Percentiles rank a stretch among this genome's conserved stretches.
Evolutionary conservation across 1,140 invertebrate genomes (phyloP).

Genomic region (Hormaphis cornu): DNA sequence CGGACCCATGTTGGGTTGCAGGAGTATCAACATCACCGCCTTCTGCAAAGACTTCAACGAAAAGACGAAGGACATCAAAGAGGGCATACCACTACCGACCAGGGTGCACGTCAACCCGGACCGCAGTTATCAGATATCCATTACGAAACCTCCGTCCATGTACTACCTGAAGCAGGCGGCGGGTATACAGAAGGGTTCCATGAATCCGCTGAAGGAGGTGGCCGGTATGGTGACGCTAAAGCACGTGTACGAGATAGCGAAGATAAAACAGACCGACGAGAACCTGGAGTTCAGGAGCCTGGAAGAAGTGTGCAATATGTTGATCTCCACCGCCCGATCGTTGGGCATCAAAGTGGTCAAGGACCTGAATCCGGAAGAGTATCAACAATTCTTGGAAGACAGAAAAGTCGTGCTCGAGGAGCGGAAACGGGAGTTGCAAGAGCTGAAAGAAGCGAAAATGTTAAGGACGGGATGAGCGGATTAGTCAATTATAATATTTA

Average conservation of each 20-base stretch:
- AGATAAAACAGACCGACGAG: slow-evolving; percentile 83
- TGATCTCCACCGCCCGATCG: slow-evolving; percentile 65
- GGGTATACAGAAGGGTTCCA: slow-evolving; percentile 73
- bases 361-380: slow-evolving; percentile 70
- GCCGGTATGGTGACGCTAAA: slow-evolving; percentile 87
- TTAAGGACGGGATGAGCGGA: slow-evolving; percentile 58
- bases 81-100: slow-evolving; percentile 81
- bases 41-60: slow-evolving; percentile 99
- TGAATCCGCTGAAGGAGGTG: slow-evolving; percentile 64
- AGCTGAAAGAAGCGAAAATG: slow-evolving; percentile 85
- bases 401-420: slow-evolving; percentile 60
- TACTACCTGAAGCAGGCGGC: slow-evolving; percentile 93
- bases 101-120: slow-evolving; percentile 75
- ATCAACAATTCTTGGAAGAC: slow-evolving; percentile 72
- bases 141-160: slow-evolving; percentile 72
- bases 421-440: slow-evolving; percentile 69
- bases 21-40: slow-evolving; percentile 87
- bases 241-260: slow-evolving; percentile 97
- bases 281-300: slow-evolving; percentile 55
- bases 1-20: slow-evolving; percentile 84
- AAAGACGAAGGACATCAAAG: slow-evolving; percentile 81
- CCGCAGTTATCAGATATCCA: slow-evolving; percentile 70
- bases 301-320: slow-evolving; percentile 67
- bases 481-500: too few relatives aligned
- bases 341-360: slow-evolving; percentile 81